Conservation (phyloP, 2,113 vertebrate species). For the Scomber scombrus region DNA sequence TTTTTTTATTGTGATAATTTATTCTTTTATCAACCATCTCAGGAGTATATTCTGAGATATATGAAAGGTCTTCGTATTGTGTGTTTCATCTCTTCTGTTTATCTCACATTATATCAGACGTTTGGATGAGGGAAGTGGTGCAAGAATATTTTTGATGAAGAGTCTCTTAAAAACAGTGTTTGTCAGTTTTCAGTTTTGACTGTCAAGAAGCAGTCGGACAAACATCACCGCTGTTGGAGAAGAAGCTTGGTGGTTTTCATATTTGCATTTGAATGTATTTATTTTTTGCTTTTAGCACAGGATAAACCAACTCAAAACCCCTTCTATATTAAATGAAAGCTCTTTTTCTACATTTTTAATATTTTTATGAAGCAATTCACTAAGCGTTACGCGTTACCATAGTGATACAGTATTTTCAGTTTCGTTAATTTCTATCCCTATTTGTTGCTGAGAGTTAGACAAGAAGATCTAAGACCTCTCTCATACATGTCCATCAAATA, state of each 20-base stretch:
- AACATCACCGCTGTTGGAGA: conserved; percentile 3
- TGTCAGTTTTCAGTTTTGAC: conserved; percentile 27
- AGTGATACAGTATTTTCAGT: too few species aligned
- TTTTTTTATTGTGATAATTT: conserved; percentile 90
- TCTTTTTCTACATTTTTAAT: not conserved
- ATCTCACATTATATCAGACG: conserved; percentile 51
- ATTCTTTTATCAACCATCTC: conserved; percentile 88
- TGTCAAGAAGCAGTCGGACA: conserved; percentile 8
- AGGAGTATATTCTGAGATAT: conserved; percentile 71
- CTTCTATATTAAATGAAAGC: not conserved
- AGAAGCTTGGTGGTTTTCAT: not conserved
- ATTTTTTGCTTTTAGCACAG: too few species aligned
- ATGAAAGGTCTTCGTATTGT: conserved; percentile 68
- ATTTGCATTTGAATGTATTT: conserved; percentile 1
- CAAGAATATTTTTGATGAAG: conserved; percentile 54
- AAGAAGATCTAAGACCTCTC: not conserved
- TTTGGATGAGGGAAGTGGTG: conserved; percentile 40
- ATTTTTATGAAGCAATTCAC: not conserved
- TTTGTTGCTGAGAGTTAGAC: too few species aligned
- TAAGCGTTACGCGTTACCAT: too few species aligned
- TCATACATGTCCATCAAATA: not conserved
- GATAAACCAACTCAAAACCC: too few species aligned
- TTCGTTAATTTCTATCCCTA: too few species aligned
- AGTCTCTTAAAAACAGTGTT: conserved; percentile 26
- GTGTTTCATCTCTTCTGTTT: conserved; percentile 61